Conservation (phyloP, 2,113 vertebrate genomes). For the Cyprinus carpio region DNA sequence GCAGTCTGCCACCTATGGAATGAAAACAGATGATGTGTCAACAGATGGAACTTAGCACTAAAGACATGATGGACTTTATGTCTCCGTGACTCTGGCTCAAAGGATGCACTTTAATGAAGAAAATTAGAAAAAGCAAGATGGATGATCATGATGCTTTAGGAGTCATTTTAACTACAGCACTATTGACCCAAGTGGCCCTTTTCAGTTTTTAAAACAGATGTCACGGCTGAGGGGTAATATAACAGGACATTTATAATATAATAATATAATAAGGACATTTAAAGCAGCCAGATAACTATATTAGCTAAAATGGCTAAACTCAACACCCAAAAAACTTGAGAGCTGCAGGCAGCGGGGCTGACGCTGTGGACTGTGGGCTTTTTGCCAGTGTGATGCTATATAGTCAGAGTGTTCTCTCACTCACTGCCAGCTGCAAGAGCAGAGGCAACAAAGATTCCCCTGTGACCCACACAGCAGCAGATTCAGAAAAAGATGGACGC, state of each 20-base stretch:
- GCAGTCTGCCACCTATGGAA: conserved; percentile 27
- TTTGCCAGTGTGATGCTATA: conserved; percentile 27
- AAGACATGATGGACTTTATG: conserved; percentile 28
- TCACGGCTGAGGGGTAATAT: not conserved
- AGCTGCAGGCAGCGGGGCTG: conserved; percentile 3
- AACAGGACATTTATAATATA: not conserved
- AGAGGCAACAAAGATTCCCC: conserved; percentile 46
- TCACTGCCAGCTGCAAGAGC: conserved; percentile 40
- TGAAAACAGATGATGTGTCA: conserved; percentile 23
- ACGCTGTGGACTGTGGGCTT: conserved; percentile 23
- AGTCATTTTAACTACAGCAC: not conserved
- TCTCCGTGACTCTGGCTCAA: not conserved
- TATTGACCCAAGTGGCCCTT: not conserved
- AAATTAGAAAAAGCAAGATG: conserved; percentile 9
- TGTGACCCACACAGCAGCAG: conserved; percentile 52
- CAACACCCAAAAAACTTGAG: not conserved
- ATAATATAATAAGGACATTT: not conserved
- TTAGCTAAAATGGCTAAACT: not conserved
- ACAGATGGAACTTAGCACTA: not conserved
- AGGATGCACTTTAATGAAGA: conserved; percentile 17
- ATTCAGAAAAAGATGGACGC: conserved; percentile 55
- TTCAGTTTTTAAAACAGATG: not conserved
- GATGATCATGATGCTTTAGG: not conserved
- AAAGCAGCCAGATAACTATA: not conserved
- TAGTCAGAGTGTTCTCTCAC: conserved; percentile 35